Evolutionary conservation across 2,113 vertebrate species (phyloP).

Genomic region (Microtus ochrogaster): DNA sequence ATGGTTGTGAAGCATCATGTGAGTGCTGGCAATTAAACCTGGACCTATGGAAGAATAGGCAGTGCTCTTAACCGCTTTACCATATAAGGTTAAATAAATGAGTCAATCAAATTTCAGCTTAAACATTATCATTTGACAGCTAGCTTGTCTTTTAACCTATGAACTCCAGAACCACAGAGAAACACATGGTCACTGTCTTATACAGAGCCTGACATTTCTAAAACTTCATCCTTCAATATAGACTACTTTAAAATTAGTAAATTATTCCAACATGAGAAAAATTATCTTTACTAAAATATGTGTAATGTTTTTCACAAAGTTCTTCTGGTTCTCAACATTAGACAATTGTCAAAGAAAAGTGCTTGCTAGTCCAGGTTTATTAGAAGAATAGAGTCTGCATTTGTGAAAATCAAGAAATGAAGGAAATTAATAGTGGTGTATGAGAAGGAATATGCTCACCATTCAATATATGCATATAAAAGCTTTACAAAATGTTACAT

Average conservation of each 20-base stretch:
- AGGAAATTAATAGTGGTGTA: background rate
- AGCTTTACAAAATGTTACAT: background rate
- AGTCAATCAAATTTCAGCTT: background rate
- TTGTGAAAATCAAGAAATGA: background rate
- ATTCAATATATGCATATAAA: background rate
- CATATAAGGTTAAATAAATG: background rate
- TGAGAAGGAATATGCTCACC: background rate
- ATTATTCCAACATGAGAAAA: background rate
- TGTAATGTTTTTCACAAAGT: background rate
- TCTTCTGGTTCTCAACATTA: background rate
- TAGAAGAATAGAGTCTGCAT: background rate
- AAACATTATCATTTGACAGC: background rate
- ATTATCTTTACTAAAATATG: background rate
- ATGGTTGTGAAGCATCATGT: background rate
- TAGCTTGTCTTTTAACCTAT: background rate
- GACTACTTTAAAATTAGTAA: background rate
- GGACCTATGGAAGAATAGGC: background rate
- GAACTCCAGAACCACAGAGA: background rate
- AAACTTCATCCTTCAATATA: background rate
- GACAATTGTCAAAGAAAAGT: background rate
- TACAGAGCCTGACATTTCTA: background rate
- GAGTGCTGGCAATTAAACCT: background rate
- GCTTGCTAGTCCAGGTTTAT: background rate
- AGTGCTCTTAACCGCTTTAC: background rate
- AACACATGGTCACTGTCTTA: background rate